phyloP scores from a whole-genome alignment of 2,888 invertebrate species.

The Epirrhoe tristata region DNA sequence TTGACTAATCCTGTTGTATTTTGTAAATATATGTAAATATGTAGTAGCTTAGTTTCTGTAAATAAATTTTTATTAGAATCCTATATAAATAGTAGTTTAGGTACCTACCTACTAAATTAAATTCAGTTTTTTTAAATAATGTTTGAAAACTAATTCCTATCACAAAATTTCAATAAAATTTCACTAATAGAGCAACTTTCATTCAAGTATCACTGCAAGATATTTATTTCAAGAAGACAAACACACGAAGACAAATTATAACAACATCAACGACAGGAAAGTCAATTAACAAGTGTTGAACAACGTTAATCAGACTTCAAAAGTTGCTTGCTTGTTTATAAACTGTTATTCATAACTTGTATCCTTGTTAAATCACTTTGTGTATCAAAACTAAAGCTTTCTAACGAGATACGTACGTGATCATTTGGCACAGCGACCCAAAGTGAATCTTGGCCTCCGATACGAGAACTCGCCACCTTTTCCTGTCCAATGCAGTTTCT shows the following conservation, averaged over 20 bases:
- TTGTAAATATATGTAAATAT: too few relatives aligned
- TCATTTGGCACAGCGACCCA: too few relatives aligned
- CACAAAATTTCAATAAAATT: too few relatives aligned
- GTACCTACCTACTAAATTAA: neutral
- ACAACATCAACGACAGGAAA: slow-evolving; percentile 24
- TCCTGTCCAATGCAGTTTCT: too few relatives aligned
- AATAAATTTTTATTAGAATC: too few relatives aligned
- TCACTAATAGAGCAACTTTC: neutral
- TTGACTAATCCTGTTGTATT: too few relatives aligned
- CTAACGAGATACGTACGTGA: neutral
- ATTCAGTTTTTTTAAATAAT: neutral
- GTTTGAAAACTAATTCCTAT: neutral
- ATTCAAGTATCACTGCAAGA: neutral
- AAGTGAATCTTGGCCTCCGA: too few relatives aligned
- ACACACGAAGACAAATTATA: slow-evolving; percentile 24
- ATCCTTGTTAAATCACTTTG: slow-evolving; percentile 1
- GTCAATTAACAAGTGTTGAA: slow-evolving; percentile 20
- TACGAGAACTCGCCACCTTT: too few relatives aligned
- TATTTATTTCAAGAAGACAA: slow-evolving; percentile 5
- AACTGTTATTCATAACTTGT: slow-evolving; percentile 27
- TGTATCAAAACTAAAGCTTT: neutral
- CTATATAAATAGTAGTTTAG: neutral
- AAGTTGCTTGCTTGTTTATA: slow-evolving; percentile 18
- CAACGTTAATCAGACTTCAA: slow-evolving; percentile 30
- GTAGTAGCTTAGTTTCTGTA: too few relatives aligned